A percentile compares a stretch with the other conserved stretches of the same genome.
phyloP scores from a whole-genome alignment of 2,113 vertebrate species.

The Ailurus styani region DNA sequence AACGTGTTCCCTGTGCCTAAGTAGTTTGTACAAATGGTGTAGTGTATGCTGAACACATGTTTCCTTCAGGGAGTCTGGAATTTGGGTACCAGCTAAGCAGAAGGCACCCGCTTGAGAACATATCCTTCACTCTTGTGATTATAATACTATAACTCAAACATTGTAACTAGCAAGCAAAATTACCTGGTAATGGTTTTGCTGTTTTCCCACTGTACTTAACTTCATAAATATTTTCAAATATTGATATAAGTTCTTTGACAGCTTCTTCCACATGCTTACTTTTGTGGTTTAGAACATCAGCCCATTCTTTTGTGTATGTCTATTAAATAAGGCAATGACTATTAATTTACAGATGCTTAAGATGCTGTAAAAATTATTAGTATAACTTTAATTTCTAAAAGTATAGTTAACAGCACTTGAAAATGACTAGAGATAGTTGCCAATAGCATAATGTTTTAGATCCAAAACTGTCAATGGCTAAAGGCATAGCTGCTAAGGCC shows the following conservation, averaged over 20 bases:
- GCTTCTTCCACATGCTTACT: conserved; percentile 82
- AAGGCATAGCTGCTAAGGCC: neutral
- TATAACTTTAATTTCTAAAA: neutral
- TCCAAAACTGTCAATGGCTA: neutral
- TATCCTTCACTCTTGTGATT: neutral
- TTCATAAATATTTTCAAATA: conserved; percentile 82
- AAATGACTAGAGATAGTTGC: neutral
- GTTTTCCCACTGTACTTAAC: conserved; percentile 64
- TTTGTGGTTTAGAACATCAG: conserved; percentile 81
- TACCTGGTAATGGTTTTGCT: conserved; percentile 57
- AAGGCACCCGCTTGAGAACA: neutral
- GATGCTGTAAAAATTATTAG: neutral
- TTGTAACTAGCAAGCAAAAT: neutral
- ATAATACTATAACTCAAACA: neutral
- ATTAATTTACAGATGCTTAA: conserved; percentile 15
- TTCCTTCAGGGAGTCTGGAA: neutral
- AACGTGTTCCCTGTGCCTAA: neutral
- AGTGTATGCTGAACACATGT: neutral
- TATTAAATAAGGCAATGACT: conserved; percentile 72
- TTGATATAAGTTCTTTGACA: conserved; percentile 80
- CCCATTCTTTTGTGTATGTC: conserved; percentile 80
- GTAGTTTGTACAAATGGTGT: neutral
- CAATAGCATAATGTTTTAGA: neutral
- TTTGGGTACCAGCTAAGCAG: neutral
- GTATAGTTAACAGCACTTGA: neutral